Evolutionary conservation across 2,888 invertebrate genomes (phyloP), one percentile per base, ranked within the genome.

Genomic region (Lasioglossum leucozonium): DNA sequence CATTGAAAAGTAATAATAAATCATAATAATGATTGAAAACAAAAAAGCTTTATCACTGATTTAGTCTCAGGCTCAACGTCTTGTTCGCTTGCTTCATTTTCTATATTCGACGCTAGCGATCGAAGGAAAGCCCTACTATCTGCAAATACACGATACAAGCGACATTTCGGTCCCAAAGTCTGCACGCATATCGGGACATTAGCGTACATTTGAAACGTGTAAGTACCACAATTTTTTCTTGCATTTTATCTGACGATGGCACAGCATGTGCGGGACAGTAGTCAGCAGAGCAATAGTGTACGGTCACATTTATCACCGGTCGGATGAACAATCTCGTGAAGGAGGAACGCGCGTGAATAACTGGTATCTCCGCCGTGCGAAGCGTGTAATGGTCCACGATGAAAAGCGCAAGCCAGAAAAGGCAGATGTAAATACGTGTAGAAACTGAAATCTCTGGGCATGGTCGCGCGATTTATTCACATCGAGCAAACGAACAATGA

Each of bases 301-400:
- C 58, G 58, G n/a, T 58, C 72, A 11, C 67, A 40, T 78, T 58
- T 51, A 73, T 74, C 69, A 69, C 40, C 42, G 67, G 77, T 42
- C 71, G 75, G 40, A 30, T 65, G 72, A 76, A 72, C 75, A 75
- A 72, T 76, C 55, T 16, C 40, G n/a, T 40, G 69, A 62, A 76
- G 47, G 62, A 77, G 47, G 26, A 76, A 77, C 62, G 67, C 75
- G 40, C 67, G 42, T 51, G 72, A 82, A 76, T 82, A 77, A 77
- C 73, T 81, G 40, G 72, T 72, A 44, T 58, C 65, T 58, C 42
- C 26, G 65, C 67, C 22, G 72, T 16, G 73, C 76, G 58, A 73
- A 73, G 30, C 44, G 77, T 67, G 58, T 58, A 74, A 73, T 73
- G 73, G 71, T 18, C 47, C 62, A 62, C 62, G 65, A 58, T 65